Base-by-base conservation (phyloP, 2,113 vertebrate species). In the Manacus vitellinus region DNA sequence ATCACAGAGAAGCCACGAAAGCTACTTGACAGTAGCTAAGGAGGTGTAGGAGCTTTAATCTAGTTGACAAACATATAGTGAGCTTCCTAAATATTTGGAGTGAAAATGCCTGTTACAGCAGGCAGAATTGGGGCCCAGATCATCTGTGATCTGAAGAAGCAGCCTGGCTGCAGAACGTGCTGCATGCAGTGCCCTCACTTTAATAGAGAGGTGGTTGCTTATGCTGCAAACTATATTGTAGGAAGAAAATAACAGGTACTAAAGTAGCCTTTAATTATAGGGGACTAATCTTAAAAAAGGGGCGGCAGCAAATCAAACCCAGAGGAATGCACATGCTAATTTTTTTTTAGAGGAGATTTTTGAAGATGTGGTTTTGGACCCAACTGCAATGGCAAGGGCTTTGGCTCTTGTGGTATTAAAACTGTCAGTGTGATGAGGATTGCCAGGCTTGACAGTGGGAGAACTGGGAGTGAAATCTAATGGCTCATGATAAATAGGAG, bases 121-220 rank as follows among this genome's bases (percentile, higher is more conserved):
- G 62, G 58, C n/a, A 46, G 58, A 75, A 65, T 1, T 63, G 44
- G 35, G 4, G 28, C 25, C 37, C 28, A 12, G 7, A 65, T 79
- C 18, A 30, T 75, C 49, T 25, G 22, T 2, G 4, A 28, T 56
- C 25, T 91, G 49, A 85, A 66, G 89, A 24, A 67, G 41, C 35
- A 82, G 54, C 51, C 23, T 62, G 68, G n/a, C 61, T 70, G 19
- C n/a, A 55, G 59, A 63, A 28, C 2, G 0, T 24, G n/a, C 41
- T 75, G 37, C 0, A 0, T 68, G 31, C n/a, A 37, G 2, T 73
- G 62, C 19, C 23, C 41, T 75, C 6, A 0, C 56, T 41, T 71
- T 12, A n/a, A 17, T 0, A 68, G 37, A 54, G 70, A 51, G 19
- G 11, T 77, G 46, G 4, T n/a, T 73, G 33, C 14, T 77, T 31